Conservation (phyloP, 2,888 invertebrate species). For the Pomacea canaliculata region DNA sequence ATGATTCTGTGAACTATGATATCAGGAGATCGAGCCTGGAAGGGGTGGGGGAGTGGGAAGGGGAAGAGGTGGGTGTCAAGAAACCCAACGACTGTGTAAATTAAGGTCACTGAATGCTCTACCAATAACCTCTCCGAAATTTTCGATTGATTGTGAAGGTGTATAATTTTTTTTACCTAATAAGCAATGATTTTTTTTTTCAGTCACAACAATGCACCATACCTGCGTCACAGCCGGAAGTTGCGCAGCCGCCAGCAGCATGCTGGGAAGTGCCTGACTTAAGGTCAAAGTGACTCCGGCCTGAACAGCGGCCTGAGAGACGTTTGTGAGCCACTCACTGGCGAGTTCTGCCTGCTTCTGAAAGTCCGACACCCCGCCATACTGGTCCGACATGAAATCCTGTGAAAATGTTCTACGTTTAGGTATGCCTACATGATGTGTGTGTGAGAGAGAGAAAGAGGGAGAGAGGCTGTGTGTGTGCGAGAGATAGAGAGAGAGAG, state of each 20-base stretch:
- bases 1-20: background rate
- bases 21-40: background rate
- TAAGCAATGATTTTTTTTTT: no score
- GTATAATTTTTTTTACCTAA: no score
- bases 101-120: no score
- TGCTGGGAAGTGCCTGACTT: constrained; percentile 7
- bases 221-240: constrained; percentile 6
- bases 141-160: no score
- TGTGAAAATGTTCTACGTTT: background rate
- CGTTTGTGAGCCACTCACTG: constrained; percentile 6
- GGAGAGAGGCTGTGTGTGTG: background rate
- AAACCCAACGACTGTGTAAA: no score
- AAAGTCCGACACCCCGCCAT: constrained; percentile 1
- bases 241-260: constrained; percentile 9
- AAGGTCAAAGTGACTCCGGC: constrained; percentile 12
- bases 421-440: background rate
- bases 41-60: no score
- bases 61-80: no score
- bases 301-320: constrained; percentile 1
- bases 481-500: background rate
- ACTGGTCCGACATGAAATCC: constrained; percentile 7
- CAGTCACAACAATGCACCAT: no score
- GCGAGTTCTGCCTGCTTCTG: constrained; percentile 2
- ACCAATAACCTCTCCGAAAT: no score
- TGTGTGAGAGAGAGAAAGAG: background rate